Evolutionary conservation across 92 coral and sea anemone species (phyloP), one percentile per base, ranked within the genome.

Genomic region (Umimayanthus chanpuru): DNA sequence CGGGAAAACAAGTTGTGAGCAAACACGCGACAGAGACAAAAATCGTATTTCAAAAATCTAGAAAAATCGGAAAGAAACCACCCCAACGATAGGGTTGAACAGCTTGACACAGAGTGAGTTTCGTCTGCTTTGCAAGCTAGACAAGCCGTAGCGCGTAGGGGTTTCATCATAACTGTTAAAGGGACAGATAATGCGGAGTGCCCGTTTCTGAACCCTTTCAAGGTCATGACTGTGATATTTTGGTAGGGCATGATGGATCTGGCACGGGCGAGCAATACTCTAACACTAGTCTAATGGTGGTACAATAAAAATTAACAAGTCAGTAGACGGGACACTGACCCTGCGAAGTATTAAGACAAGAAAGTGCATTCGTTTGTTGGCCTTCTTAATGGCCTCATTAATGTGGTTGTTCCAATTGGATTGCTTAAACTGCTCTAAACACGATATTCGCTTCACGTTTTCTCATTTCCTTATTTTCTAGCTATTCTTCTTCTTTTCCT

Each of bases 41-140:
- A 61, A 61, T 61, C 68, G 68, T 61, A 61, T 1, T 1, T 61
- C 68, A 61, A 61, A 61, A 61, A 61, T 61, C 68, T 61, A 61
- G 68, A 61, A 61, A 61, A 61, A 23, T 61, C 68, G 68, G 25
- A 61, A 61, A 61, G 25, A 61, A 43, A 43, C n/a, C n/a, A n/a
- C n/a, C n/a, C n/a, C n/a, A n/a, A n/a, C n/a, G 36, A 32, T 32
- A 32, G 36, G 0, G 36, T 32, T 32, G 2, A 32, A 32, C 36
- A 32, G 36, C 36, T 32, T 64, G 68, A 64, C 68, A 64, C 68
- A 64, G 23, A 64, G 68, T 15, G 68, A 64, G 68, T 64, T 2
- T 64, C 68, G 68, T 64, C 68, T 64, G 68, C 68, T 64, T 64
- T 7, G 68, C 68, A 64, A 64, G 68, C 68, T 64, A 64, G 68